Evolutionary conservation across 2,888 invertebrate genomes (phyloP), one percentile per base, ranked within the genome.

Genomic region (Dermolepida albohirtum): DNA sequence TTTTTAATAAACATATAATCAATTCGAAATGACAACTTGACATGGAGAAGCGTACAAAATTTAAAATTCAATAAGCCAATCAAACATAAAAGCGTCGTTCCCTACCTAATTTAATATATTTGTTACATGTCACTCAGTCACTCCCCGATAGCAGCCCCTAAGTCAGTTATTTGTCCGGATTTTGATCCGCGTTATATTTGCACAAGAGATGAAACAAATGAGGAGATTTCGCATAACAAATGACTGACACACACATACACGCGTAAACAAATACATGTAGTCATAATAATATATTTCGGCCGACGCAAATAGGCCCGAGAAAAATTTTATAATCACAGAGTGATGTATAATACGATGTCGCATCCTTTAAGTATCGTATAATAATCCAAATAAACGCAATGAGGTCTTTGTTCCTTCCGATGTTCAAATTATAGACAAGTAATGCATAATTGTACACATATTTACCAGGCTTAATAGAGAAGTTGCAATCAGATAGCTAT

Each of bases 401-500:
- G 76, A 77, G 71, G 71, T 70, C 76, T 73, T 75, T 76, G 75
- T 76, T 70, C 66, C 39, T 29, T 52, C 66, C 44, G 27, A 63
- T 44, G 44, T 67, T 64, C 57, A 71, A 71, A 71, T 71, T 71
- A 72, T 68, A 73, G 71, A 73, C 73, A 75, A 74, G 73, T 71
- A 69, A 70, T 74, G 59, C 70, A 77, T 79, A 79, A 80, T 80
- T 81, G 78, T 75, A 68, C 76, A 73, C 78, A 78, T 79, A 80
- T 80, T 80, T 78, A 75, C 75, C 74, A 71, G 70, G 62, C 71
- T 70, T 71, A 72, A 62, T 68, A 51, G 69, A 73, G 72, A 72
- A 59, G 71, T 74, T 74, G 75, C 78, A 78, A 80, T 79, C 79
- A 76, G 79, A 78, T 77, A 81, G 78, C 79, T 78, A 80, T 80